Conservation (phyloP, 2,888 invertebrate genomes). For the Graphium colonna region DNA sequence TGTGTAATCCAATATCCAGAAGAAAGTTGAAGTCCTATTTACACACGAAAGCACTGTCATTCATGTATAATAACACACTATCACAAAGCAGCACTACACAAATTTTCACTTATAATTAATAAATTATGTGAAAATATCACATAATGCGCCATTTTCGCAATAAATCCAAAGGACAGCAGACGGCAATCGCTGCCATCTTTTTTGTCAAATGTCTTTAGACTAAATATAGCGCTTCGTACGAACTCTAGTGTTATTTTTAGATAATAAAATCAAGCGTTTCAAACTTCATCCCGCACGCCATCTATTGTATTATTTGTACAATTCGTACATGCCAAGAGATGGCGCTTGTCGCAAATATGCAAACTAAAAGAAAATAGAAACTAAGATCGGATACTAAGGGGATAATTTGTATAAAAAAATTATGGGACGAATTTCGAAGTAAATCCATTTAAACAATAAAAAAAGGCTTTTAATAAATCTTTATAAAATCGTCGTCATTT, state of each 20-base stretch:
- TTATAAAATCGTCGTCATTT: too few relatives aligned
- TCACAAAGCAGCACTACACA: slow-evolving; percentile 76
- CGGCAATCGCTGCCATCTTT: slow-evolving; percentile 79
- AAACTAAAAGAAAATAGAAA: too few relatives aligned
- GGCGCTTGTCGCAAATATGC: slow-evolving; percentile 12
- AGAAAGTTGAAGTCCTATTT: slow-evolving; percentile 72
- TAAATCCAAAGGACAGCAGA: slow-evolving; percentile 74
- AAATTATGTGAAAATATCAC: slow-evolving; percentile 74
- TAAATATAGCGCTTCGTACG: slow-evolving; percentile 77
- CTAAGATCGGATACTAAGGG: too few relatives aligned
- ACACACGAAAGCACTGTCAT: slow-evolving; percentile 72
- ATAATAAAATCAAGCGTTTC: slow-evolving; percentile 48
- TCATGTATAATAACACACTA: slow-evolving; percentile 69
- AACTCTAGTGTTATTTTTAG: slow-evolving; percentile 80
- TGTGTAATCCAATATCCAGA: slow-evolving; percentile 79
- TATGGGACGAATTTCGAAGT: too few relatives aligned
- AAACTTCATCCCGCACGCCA: slow-evolving; percentile 43
- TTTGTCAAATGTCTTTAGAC: slow-evolving; percentile 80
- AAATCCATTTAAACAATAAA: too few relatives aligned
- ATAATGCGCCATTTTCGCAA: slow-evolving; percentile 77
- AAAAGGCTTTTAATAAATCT: too few relatives aligned
- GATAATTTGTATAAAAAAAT: too few relatives aligned
- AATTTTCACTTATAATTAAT: slow-evolving; percentile 71
- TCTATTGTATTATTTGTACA: slow-evolving; percentile 36
- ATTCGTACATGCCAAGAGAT: slow-evolving; percentile 21